phyloP scores from a whole-genome alignment of 2,797 vertebrate genomes.

The Carduelis carduelis region DNA sequence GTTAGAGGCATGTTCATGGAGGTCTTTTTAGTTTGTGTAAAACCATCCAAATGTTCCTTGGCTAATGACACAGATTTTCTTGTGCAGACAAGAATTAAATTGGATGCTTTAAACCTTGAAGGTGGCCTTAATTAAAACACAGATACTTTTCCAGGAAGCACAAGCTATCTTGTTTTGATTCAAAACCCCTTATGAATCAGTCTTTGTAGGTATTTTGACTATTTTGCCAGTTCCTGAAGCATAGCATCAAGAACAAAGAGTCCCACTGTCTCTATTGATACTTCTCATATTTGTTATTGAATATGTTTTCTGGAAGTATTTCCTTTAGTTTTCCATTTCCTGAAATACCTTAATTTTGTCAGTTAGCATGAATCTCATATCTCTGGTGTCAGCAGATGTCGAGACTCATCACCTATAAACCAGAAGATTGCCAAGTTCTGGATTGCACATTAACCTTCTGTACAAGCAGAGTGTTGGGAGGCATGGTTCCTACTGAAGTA shows the following conservation, averaged over 20 bases:
- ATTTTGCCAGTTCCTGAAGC: not conserved
- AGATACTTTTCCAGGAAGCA: not conserved
- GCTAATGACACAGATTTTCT: not conserved
- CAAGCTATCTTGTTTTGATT: not conserved
- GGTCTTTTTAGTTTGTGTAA: not conserved
- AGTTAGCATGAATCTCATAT: not conserved
- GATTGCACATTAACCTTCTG: not conserved
- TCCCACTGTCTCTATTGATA: not conserved
- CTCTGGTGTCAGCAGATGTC: not conserved
- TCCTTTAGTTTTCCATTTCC: not conserved
- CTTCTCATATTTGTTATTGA: not conserved
- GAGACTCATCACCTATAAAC: not conserved
- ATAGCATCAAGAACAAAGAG: not conserved
- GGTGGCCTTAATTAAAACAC: not conserved
- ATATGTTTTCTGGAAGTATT: not conserved
- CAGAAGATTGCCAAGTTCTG: not conserved
- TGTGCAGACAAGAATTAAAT: conserved; percentile 1
- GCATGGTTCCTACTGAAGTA: not conserved
- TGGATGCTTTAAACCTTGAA: not conserved
- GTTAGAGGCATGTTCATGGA: not conserved
- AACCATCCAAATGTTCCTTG: not conserved
- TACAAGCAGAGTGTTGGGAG: not conserved
- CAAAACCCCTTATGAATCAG: not conserved
- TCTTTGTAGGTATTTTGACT: not conserved
- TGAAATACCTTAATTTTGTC: not conserved